phyloP scores from a whole-genome alignment of 2,113 vertebrate genomes.

The Gasterosteus aculeatus region DNA sequence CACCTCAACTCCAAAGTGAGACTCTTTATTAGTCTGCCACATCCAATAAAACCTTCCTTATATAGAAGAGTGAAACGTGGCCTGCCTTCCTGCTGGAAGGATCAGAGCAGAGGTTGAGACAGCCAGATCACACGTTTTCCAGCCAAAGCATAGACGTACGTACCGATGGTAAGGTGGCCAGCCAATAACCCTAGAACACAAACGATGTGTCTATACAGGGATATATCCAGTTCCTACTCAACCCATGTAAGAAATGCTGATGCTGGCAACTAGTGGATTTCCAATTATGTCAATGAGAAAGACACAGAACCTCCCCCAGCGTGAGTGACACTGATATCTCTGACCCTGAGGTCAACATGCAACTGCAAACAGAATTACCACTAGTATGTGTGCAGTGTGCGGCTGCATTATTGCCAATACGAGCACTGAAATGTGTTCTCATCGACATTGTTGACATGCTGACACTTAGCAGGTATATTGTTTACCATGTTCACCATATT shows the following conservation, averaged over 20 bases:
- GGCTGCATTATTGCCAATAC: neutral
- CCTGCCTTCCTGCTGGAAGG: slow-evolving; percentile 30
- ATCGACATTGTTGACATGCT: neutral
- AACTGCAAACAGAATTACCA: neutral
- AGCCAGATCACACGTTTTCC: slow-evolving; percentile 50
- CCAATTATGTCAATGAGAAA: neutral
- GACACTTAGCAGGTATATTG: neutral
- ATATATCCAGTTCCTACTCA: neutral
- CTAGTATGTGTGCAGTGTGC: neutral
- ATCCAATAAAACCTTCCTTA: slow-evolving; percentile 73
- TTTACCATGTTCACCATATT: neutral
- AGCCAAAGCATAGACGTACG: slow-evolving; percentile 21
- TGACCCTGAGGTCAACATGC: neutral
- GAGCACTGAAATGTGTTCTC: neutral
- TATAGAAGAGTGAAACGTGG: slow-evolving; percentile 62
- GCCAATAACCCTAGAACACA: slow-evolving; percentile 11
- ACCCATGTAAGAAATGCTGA: neutral
- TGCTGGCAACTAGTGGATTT: neutral
- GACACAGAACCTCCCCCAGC: neutral
- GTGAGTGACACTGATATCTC: neutral
- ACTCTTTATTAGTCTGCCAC: slow-evolving; percentile 78
- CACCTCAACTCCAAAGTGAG: slow-evolving; percentile 69
- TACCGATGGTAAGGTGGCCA: slow-evolving; percentile 13
- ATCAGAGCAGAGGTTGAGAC: slow-evolving; percentile 60
- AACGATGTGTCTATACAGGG: neutral